Conservation (phyloP, 1,140 invertebrate genomes). For the Ectropis grisescens region DNA sequence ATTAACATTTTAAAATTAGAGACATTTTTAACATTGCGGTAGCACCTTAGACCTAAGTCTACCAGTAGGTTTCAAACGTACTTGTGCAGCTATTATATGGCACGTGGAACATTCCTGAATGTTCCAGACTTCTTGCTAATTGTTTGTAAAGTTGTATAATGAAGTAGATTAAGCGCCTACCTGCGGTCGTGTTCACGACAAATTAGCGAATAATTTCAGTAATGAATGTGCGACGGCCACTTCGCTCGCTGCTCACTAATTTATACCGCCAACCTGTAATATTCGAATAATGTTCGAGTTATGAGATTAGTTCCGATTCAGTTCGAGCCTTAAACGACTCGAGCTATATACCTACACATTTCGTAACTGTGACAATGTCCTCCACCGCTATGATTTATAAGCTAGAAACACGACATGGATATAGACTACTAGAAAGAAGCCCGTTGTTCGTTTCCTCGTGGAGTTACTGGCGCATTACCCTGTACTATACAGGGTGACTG, state of each 20-base stretch:
- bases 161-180: constrained; percentile 34
- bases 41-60: too few species aligned
- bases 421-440: not conserved
- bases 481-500: too few species aligned
- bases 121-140: constrained; percentile 32
- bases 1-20: too few species aligned
- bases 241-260: constrained; percentile 9
- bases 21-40: too few species aligned
- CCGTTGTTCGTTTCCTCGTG: too few species aligned
- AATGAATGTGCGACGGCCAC: constrained; percentile 36
- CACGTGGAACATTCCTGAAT: constrained; percentile 1
- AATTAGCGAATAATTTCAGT: constrained; percentile 52
- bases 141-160: constrained; percentile 36
- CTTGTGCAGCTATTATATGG: too few species aligned
- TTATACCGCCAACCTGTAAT: constrained; percentile 17
- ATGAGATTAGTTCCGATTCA: constrained; percentile 14
- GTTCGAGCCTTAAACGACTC: not conserved
- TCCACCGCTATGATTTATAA: constrained; percentile 18
- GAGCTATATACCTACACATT: too few species aligned
- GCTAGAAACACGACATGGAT: constrained; percentile 8
- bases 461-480: too few species aligned
- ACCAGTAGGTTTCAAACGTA: too few species aligned
- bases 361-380: constrained; percentile 17
- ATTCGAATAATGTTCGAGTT: constrained; percentile 15
- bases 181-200: constrained; percentile 26